phyloP scores from a whole-genome alignment of 2,888 invertebrate species.

The Agrilus biguttatus region DNA sequence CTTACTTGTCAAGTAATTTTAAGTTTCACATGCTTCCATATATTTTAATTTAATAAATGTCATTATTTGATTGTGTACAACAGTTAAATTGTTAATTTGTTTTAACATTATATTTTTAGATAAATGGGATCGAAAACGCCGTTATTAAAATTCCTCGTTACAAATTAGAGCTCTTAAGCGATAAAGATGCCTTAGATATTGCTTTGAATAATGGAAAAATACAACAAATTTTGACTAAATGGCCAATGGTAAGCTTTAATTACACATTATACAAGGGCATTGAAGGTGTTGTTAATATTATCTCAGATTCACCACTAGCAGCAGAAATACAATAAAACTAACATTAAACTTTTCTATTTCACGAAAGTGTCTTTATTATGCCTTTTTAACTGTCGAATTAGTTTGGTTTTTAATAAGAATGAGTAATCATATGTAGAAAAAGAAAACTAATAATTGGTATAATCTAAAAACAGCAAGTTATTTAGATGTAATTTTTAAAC shows the following conservation, averaged over 20 bases:
- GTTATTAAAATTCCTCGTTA: constrained; percentile 36
- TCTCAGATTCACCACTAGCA: constrained; percentile 1
- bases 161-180: constrained; percentile 36
- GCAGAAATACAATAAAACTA: background rate
- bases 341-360: too few species aligned
- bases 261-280: constrained; percentile 24
- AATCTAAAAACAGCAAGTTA: too few species aligned
- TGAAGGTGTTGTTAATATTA: constrained; percentile 25
- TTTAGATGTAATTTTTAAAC: too few species aligned
- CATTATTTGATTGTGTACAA: background rate
- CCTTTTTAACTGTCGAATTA: too few species aligned
- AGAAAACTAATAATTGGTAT: too few species aligned
- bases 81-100: background rate
- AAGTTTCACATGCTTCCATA: background rate
- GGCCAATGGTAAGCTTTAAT: constrained; percentile 20
- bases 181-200: constrained; percentile 38
- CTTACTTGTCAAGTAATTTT: constrained; percentile 47
- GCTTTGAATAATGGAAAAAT: constrained; percentile 33
- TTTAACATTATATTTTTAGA: constrained; percentile 26
- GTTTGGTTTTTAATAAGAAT: too few species aligned
- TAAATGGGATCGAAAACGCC: constrained; percentile 37
- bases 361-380: too few species aligned
- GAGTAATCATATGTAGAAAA: too few species aligned
- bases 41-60: background rate
- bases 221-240: constrained; percentile 20